A percentile compares a stretch with the other conserved stretches of the same genome.
phyloP scores from a whole-genome alignment of 2,797 vertebrate species.

The Scomberomorus guttatus region DNA sequence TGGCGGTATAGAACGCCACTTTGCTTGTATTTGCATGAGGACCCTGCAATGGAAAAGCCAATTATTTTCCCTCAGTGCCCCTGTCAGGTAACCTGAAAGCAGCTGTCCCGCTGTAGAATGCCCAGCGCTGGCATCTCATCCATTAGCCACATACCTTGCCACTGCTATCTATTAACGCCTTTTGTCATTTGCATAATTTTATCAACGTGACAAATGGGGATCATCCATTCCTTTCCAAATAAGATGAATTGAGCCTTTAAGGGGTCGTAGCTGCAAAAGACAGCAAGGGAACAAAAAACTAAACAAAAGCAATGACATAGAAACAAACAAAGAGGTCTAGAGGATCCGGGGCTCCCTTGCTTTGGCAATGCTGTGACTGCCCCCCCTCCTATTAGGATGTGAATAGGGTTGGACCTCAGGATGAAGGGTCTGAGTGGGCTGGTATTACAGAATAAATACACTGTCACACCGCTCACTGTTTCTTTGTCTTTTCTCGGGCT shows the following conservation, averaged over 20 bases:
- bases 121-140: constrained; percentile 81
- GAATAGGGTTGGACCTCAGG: constrained; percentile 53
- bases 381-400: constrained; percentile 65
- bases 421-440: constrained; percentile 58
- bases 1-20: constrained; percentile 65
- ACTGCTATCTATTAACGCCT: constrained; percentile 83
- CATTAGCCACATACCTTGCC: constrained; percentile 81
- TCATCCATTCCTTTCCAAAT: constrained; percentile 78
- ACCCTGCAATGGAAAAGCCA: constrained; percentile 82
- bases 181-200: constrained; percentile 88
- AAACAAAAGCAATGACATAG: constrained; percentile 72
- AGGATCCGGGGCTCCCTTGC: constrained; percentile 48
- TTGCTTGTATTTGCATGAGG: constrained; percentile 79
- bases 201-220: constrained; percentile 85
- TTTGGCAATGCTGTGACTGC: constrained; percentile 57
- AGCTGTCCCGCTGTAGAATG: constrained; percentile 81
- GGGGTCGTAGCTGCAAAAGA: constrained; percentile 52
- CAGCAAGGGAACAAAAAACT: constrained; percentile 52
- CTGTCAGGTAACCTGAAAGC: constrained; percentile 87
- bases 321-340: constrained; percentile 72
- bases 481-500: constrained; percentile 52
- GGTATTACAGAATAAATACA: constrained; percentile 65
- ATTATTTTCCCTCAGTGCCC: constrained; percentile 86
- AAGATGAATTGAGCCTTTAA: constrained; percentile 84
- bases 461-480: constrained; percentile 64